phyloP scores from a whole-genome alignment of 2,113 vertebrate genomes.

The Myotis yumanensis region DNA sequence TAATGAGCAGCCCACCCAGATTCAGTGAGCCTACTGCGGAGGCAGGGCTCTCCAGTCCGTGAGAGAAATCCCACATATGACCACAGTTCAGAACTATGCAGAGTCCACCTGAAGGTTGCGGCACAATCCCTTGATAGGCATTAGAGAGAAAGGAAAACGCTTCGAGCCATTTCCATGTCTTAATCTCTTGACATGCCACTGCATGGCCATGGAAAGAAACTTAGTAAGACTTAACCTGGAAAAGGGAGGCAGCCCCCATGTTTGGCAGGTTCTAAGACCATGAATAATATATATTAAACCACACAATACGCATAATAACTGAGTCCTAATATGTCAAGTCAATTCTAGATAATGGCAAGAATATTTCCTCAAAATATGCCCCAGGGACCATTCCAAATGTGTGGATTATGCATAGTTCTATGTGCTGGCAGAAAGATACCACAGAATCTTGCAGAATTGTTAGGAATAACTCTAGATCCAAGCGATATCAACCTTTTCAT shows the following conservation, averaged over 20 bases:
- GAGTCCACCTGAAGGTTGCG: neutral
- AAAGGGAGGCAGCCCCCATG: neutral
- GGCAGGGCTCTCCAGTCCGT: neutral
- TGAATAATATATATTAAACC: neutral
- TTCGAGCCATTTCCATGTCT: neutral
- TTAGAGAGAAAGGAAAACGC: neutral
- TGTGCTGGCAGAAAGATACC: neutral
- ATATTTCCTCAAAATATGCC: neutral
- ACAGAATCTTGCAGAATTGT: neutral
- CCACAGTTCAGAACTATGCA: neutral
- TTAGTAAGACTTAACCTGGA: neutral
- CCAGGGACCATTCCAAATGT: conserved; percentile 26
- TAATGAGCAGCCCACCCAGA: neutral
- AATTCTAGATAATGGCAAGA: neutral
- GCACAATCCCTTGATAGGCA: neutral
- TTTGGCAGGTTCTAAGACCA: neutral
- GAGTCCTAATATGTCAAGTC: neutral
- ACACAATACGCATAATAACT: neutral
- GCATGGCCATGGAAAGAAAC: neutral
- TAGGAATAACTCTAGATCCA: neutral
- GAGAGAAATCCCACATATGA: neutral
- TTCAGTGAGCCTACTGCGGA: neutral
- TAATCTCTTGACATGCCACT: neutral
- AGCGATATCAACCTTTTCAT: neutral
- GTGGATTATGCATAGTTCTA: conserved; percentile 1